A percentile compares a stretch with the other conserved stretches of the same genome.
Conservation (phyloP, 1,140 invertebrate species). For the Laupala kohalensis region DNA sequence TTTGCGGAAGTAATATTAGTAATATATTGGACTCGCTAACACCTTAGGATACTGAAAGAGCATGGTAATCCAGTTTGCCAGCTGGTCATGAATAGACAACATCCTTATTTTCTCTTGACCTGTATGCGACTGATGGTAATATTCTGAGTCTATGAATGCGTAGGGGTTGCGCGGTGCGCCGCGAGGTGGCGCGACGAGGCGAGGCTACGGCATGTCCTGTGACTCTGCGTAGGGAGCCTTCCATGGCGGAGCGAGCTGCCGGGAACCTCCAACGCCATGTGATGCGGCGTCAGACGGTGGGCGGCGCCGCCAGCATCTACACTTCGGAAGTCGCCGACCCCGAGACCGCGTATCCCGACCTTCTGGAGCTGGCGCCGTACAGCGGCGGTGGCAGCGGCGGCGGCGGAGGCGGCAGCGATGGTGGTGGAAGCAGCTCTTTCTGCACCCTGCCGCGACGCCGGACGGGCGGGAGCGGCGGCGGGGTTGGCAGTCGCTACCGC, state of each 20-base stretch:
- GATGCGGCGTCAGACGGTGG: constrained; percentile 21
- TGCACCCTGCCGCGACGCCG: constrained; percentile 44
- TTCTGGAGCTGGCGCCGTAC: background rate
- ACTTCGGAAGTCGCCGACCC: constrained; percentile 7
- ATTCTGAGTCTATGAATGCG: no score
- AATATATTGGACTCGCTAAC: no score
- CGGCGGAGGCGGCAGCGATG: constrained; percentile 28
- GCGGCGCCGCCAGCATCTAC: constrained; percentile 5
- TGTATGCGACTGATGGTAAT: no score
- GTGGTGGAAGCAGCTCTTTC: constrained; percentile 25
- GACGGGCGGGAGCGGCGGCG: constrained; percentile 19
- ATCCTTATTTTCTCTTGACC: no score
- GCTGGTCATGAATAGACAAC: no score
- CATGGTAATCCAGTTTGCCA: no score
- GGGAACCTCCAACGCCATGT: constrained; percentile 31
- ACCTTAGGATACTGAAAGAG: no score
- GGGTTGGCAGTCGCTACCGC: constrained; percentile 26
- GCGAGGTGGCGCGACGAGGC: background rate
- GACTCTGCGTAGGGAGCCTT: no score
- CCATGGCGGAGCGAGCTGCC: no score
- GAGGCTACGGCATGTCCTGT: background rate
- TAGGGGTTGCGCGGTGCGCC: no score
- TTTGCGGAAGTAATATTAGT: no score
- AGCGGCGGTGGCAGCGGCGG: constrained; percentile 20
- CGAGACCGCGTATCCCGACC: background rate